phyloP scores from a whole-genome alignment of 2,888 invertebrate genomes.

The Hyles lineata region DNA sequence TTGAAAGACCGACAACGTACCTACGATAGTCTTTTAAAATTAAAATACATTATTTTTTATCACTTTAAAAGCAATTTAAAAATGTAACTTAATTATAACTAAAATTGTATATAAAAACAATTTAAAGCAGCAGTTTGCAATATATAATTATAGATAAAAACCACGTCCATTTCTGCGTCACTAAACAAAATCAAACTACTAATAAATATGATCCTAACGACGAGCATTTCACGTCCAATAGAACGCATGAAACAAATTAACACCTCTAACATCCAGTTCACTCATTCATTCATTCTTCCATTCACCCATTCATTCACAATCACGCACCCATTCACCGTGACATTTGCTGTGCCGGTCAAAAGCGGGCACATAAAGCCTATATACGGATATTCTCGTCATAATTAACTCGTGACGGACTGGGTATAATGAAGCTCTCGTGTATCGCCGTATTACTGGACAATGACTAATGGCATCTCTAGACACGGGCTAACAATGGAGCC shows the following conservation, averaged over 20 bases:
- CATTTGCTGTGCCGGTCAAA: conserved; percentile 8
- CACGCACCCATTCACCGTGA: conserved; percentile 17
- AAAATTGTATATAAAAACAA: no score
- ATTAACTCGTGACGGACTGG: conserved; percentile 1
- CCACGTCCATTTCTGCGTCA: no score
- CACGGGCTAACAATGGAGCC: not conserved
- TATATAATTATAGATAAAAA: no score
- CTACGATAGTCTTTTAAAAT: no score
- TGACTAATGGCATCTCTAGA: conserved; percentile 7
- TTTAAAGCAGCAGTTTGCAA: no score
- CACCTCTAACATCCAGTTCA: not conserved
- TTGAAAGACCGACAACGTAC: no score
- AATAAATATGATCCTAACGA: no score
- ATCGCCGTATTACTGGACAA: conserved; percentile 10
- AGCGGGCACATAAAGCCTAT: conserved; percentile 8
- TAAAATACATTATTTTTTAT: no score
- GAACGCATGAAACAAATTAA: conserved; percentile 5
- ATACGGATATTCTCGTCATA: not conserved
- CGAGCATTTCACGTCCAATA: not conserved
- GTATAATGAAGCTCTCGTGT: not conserved
- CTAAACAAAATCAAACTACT: no score
- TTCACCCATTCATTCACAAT: not conserved
- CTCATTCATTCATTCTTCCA: not conserved
- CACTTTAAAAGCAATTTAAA: no score
- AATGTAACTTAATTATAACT: no score